Percentiles rank a stretch among this genome's conserved stretches.
These are phyloP conservation scores for Calosoma granatense DNA, from an alignment of 1,140 invertebrate species.

Conservation along the genomic window DNA sequence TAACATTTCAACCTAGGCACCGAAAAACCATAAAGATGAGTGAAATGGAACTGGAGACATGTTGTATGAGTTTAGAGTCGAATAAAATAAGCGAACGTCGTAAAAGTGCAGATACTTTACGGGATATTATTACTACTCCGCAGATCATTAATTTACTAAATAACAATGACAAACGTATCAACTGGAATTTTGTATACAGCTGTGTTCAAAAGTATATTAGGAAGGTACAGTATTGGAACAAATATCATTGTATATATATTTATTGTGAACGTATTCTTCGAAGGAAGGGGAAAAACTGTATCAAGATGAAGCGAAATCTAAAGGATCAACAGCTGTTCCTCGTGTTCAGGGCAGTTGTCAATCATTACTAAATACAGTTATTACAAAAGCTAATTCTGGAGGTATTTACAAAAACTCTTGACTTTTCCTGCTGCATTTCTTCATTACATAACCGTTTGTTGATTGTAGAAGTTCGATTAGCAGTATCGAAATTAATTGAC, in stretches of 20 bases:
- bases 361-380: not conserved
- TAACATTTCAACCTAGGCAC: too few relatives aligned
- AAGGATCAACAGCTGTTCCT: not conserved
- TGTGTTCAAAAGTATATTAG: not conserved
- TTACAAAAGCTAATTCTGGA: not conserved
- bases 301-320: not conserved
- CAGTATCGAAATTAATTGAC: conserved; percentile 15
- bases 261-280: not conserved
- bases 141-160: not conserved
- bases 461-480: not conserved
- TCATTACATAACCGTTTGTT: not conserved
- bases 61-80: not conserved
- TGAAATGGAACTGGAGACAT: not conserved
- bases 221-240: too few relatives aligned
- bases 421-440: not conserved
- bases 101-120: not conserved
- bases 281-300: not conserved
- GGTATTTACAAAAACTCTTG: not conserved
- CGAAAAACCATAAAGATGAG: not conserved
- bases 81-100: not conserved
- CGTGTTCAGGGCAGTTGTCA: not conserved
- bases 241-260: not conserved
- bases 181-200: not conserved
- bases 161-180: not conserved
- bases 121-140: not conserved